These are phyloP conservation scores for Macrotrachela quadricornifera DNA, from an alignment of 1,140 invertebrate species.

Conservation along the genomic window DNA sequence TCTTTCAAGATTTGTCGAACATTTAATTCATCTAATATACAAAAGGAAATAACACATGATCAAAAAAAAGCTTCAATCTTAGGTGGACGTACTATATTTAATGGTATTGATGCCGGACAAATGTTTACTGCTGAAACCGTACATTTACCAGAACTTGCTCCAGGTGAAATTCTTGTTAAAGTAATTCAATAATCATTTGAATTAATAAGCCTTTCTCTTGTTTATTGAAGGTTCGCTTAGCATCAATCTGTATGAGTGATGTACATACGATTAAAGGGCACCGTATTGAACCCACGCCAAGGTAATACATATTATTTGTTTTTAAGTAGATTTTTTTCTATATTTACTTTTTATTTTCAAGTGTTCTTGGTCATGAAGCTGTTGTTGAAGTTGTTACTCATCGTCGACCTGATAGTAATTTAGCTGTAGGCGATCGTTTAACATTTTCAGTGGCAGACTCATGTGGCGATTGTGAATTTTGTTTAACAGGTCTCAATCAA, in stretches of 20 bases:
- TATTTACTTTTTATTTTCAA: neutral
- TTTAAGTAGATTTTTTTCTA: neutral
- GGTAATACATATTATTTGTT: neutral
- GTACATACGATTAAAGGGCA: slow-evolving; percentile 2
- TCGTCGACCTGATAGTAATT: neutral
- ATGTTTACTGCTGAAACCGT: too few species aligned
- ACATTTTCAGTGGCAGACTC: slow-evolving; percentile 4
- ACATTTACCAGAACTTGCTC: too few species aligned
- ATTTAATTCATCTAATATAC: too few species aligned
- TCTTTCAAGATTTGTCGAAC: too few species aligned
- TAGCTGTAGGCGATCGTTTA: neutral
- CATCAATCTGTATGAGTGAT: slow-evolving; percentile 2
- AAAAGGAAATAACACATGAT: too few species aligned
- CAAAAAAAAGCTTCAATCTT: too few species aligned
- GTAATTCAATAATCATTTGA: too few species aligned
- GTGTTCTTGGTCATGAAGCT: slow-evolving; percentile 7
- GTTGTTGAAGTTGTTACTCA: neutral
- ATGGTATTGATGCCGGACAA: too few species aligned
- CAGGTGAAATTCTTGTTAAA: too few species aligned
- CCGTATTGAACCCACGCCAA: slow-evolving; percentile 5
- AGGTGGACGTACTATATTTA: too few species aligned
- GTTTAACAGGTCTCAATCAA: slow-evolving; percentile 1
- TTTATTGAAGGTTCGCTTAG: neutral
- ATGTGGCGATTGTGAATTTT: slow-evolving; percentile 3
- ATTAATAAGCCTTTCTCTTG: too few species aligned